phyloP scores from a whole-genome alignment of 2,888 invertebrate species.

The Napeogenes inachia region DNA sequence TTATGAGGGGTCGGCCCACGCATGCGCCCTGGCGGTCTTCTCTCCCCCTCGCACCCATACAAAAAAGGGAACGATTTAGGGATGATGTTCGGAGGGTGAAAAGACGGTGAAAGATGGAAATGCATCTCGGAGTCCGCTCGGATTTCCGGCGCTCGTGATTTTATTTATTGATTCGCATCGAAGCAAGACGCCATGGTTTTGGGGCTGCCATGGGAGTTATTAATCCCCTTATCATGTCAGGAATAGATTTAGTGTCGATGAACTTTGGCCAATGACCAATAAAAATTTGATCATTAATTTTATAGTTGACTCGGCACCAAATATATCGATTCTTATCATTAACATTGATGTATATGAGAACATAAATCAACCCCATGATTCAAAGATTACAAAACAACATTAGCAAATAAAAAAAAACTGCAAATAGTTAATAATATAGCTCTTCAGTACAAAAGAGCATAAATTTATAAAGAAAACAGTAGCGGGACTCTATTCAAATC shows the following conservation, averaged over 20 bases:
- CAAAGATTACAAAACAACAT: too few relatives aligned
- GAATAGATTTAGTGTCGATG: conserved; percentile 56
- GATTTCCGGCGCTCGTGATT: conserved; percentile 75
- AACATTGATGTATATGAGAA: too few relatives aligned
- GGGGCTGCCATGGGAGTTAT: conserved; percentile 52
- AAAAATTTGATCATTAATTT: conserved; percentile 49
- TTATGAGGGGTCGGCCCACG: conserved; percentile 70
- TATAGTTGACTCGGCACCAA: conserved; percentile 11
- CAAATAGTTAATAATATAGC: not conserved
- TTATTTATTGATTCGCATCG: conserved; percentile 75
- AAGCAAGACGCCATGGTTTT: conserved; percentile 46
- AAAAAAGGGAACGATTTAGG: conserved; percentile 56
- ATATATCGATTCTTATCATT: not conserved
- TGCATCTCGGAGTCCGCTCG: conserved; percentile 75
- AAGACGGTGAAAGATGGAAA: conserved; percentile 75
- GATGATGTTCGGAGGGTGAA: conserved; percentile 74
- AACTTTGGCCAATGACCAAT: conserved; percentile 47
- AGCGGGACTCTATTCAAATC: conserved; percentile 6
- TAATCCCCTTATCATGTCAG: conserved; percentile 65
- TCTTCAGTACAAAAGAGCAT: conserved; percentile 22
- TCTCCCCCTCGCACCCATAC: conserved; percentile 50
- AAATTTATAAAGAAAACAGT: conserved; percentile 30
- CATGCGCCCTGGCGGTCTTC: conserved; percentile 53
- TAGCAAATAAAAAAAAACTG: not conserved
- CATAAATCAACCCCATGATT: too few relatives aligned